Conservation (phyloP, 1,140 invertebrate genomes). For the Conus ventricosus region DNA sequence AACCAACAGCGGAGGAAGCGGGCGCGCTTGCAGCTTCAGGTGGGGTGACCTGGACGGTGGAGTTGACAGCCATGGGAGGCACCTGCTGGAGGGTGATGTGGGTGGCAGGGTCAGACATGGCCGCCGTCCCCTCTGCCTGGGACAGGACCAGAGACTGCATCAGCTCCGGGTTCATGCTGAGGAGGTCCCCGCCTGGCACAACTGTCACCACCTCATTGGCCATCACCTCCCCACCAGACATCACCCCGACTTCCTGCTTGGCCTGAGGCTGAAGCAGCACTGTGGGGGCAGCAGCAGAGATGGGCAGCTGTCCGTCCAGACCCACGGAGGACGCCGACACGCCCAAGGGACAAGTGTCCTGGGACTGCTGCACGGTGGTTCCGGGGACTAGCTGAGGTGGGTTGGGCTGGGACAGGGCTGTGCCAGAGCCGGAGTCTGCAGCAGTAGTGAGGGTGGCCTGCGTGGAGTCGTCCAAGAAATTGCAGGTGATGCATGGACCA, state of each 20-base stretch:
- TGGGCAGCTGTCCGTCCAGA: not conserved
- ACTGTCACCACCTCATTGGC: not conserved
- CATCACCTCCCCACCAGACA: not conserved
- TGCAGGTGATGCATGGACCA: not conserved
- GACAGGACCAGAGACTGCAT: conserved; percentile 28
- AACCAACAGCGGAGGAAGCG: not conserved
- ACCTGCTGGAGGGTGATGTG: not conserved
- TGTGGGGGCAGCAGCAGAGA: not conserved
- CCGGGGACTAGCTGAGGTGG: not conserved
- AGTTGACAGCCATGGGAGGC: not conserved
- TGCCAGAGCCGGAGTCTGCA: not conserved
- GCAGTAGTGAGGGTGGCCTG: not conserved
- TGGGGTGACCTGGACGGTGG: not conserved
- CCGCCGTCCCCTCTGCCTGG: not conserved
- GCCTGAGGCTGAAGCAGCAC: conserved; percentile 20
- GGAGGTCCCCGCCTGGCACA: not conserved
- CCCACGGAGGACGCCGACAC: not conserved
- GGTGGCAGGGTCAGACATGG: not conserved
- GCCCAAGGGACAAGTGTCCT: not conserved
- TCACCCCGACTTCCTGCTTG: conserved; percentile 6
- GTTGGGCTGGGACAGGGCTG: not conserved
- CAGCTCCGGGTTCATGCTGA: not conserved
- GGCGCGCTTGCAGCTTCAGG: not conserved
- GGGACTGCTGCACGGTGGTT: not conserved
- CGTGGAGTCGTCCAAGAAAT: not conserved